phyloP scores from a whole-genome alignment of 2,888 invertebrate species.

The Phengaris arion region DNA sequence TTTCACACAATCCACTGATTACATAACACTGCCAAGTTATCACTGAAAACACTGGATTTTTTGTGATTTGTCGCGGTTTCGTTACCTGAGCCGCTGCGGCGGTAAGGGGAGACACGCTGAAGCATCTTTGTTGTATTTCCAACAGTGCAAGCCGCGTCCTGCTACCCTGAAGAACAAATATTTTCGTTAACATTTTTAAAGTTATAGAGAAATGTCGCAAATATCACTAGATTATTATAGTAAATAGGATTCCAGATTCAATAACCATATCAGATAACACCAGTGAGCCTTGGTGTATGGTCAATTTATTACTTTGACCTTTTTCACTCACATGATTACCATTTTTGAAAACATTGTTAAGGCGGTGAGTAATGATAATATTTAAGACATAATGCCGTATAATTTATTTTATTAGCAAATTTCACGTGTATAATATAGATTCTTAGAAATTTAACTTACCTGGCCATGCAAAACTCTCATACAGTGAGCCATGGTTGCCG shows the following conservation, averaged over 20 bases:
- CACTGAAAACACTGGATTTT: conserved; percentile 52
- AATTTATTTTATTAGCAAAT: conserved; percentile 34
- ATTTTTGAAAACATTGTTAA: conserved; percentile 49
- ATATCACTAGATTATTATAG: background rate
- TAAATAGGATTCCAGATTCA: conserved; percentile 28
- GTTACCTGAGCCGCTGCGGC: conserved; percentile 85
- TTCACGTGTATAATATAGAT: conserved; percentile 49
- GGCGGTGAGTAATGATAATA: conserved; percentile 55
- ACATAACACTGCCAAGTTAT: conserved; percentile 66
- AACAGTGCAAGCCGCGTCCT: conserved; percentile 74
- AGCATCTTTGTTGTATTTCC: conserved; percentile 89
- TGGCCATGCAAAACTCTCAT: conserved; percentile 88
- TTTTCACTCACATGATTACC: conserved; percentile 50
- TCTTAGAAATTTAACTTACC: conserved; percentile 68
- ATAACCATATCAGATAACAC: background rate
- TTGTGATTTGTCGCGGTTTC: conserved; percentile 42
- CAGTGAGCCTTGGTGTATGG: background rate
- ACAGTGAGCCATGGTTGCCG: conserved; percentile 86
- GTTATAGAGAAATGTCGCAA: background rate
- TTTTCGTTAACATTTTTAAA: background rate
- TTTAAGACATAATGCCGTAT: background rate
- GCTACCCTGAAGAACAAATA: conserved; percentile 68
- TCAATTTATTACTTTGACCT: conserved; percentile 44
- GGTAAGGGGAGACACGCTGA: conserved; percentile 88
- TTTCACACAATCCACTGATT: conserved; percentile 54